Percentiles rank a stretch among this genome's conserved stretches.
These are phyloP conservation scores for Drosophila dunni DNA, from an alignment of 1,140 invertebrate species.

Conservation along the genomic window DNA sequence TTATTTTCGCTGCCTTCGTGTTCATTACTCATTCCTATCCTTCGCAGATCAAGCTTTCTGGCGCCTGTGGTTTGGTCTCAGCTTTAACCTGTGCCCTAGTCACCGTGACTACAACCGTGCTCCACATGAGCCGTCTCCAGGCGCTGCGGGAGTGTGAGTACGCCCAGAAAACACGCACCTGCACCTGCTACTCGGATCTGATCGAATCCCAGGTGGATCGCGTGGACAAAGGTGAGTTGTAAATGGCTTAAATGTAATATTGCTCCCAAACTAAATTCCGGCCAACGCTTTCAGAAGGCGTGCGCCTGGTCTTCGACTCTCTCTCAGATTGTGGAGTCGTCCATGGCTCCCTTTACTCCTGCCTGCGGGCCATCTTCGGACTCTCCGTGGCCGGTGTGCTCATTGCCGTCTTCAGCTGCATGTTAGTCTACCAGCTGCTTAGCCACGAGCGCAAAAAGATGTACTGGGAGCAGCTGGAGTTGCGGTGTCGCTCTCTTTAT, in stretches of 20 bases:
- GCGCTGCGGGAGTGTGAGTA: conserved; percentile 94
- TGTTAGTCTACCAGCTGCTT: conserved; percentile 94
- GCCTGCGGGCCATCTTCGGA: conserved; percentile 94
- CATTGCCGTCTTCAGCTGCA: conserved; percentile 95
- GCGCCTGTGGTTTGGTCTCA: conserved; percentile 92
- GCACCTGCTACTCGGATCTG: conserved; percentile 90
- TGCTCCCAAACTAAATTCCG: not conserved
- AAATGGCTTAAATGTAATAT: not conserved
- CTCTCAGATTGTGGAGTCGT: conserved; percentile 94
- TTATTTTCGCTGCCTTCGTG: not conserved
- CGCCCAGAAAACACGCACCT: conserved; percentile 90
- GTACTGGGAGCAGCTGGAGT: conserved; percentile 96
- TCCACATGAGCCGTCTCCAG: conserved; percentile 96
- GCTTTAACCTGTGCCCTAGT: conserved; percentile 94
- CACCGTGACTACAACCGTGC: conserved; percentile 96
- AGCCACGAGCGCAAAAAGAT: conserved; percentile 96
- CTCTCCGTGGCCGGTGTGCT: conserved; percentile 94
- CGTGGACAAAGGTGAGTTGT: conserved; percentile 86
- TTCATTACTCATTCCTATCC: not conserved
- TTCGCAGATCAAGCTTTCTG: conserved; percentile 92
- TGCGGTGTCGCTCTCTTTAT: conserved; percentile 92
- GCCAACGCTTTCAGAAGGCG: conserved; percentile 74
- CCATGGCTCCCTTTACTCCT: conserved; percentile 93
- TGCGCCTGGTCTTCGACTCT: conserved; percentile 91
- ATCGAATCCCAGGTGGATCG: conserved; percentile 86